phyloP scores from a whole-genome alignment of 2,113 vertebrate species.

The Ictalurus punctatus region DNA sequence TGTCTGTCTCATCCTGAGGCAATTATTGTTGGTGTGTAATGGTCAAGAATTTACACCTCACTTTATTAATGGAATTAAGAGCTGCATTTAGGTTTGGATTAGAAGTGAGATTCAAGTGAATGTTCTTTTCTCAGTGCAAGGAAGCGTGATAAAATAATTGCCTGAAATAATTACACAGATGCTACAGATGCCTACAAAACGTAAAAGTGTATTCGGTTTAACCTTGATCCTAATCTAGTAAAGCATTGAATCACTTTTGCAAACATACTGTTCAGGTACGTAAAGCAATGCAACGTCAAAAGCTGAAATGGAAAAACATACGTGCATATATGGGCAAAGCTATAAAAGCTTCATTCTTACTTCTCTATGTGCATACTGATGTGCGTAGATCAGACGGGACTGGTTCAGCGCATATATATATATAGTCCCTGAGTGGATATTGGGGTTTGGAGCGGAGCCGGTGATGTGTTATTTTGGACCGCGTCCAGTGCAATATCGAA shows the following conservation, averaged over 20 bases:
- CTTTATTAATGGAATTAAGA: background rate
- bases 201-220: background rate
- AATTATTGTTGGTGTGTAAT: background rate
- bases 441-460: conserved; percentile 21
- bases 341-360: conserved; percentile 17
- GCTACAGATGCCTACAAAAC: background rate
- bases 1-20: background rate
- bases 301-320: background rate
- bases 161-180: background rate
- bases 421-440: conserved; percentile 34
- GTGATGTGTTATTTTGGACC: conserved; percentile 37
- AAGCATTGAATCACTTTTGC: background rate
- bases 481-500: conserved; percentile 38
- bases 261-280: background rate
- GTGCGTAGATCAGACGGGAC: background rate
- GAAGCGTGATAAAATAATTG: background rate
- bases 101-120: background rate
- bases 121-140: background rate
- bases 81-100: background rate
- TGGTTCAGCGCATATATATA: background rate
- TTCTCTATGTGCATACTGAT: background rate
- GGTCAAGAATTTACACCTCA: background rate
- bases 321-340: background rate
- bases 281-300: background rate
- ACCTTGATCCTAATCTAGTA: background rate